phyloP scores from a whole-genome alignment of 37 sponge, comb jelly and placozoan species.

The Tethya wilhelma region DNA sequence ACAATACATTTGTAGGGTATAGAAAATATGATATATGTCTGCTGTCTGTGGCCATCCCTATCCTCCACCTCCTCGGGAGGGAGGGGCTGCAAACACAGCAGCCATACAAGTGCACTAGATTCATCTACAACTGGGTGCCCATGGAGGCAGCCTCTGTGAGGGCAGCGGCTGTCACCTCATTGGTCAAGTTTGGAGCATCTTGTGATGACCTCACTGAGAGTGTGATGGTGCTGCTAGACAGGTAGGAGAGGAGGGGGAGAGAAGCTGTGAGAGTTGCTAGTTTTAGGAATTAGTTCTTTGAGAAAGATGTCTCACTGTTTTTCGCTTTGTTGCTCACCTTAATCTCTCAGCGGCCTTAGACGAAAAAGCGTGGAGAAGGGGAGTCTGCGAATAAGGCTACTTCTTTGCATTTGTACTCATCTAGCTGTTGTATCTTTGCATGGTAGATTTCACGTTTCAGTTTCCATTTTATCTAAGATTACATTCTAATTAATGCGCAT shows the following conservation, averaged over 20 bases:
- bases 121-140: conserved; percentile 95
- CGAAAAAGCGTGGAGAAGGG: too few relatives aligned
- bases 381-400: too few relatives aligned
- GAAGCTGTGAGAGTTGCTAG: too few relatives aligned
- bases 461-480: not conserved
- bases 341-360: too few relatives aligned
- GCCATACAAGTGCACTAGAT: conserved; percentile 89
- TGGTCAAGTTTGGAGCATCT: conserved; percentile 95
- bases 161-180: conserved; percentile 90
- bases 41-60: conserved; percentile 74
- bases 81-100: conserved; percentile 83
- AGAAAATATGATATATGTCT: too few relatives aligned
- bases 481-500: not conserved
- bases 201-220: conserved; percentile 71
- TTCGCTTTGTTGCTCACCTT: too few relatives aligned
- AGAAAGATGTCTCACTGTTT: too few relatives aligned
- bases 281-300: too few relatives aligned
- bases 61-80: conserved; percentile 90
- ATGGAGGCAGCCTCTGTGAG: conserved; percentile 87
- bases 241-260: too few relatives aligned
- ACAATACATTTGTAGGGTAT: too few relatives aligned
- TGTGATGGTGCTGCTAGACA: conserved; percentile 65
- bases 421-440: too few relatives aligned
- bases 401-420: too few relatives aligned
- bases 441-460: not conserved